These are phyloP conservation scores for Acanthoscelides obtectus DNA, from an alignment of 2,888 invertebrate genomes.

Conservation along the genomic window DNA sequence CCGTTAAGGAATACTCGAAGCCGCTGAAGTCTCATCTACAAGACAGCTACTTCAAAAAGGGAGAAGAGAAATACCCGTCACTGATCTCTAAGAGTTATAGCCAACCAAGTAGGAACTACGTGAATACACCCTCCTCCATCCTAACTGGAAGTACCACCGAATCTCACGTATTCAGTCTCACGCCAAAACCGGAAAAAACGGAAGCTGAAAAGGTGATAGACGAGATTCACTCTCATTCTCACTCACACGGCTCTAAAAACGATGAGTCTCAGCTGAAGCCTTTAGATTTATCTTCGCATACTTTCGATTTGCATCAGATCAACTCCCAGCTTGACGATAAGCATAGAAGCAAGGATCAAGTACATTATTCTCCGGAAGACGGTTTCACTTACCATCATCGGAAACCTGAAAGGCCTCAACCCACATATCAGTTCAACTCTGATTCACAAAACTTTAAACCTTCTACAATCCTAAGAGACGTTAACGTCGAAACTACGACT, in stretches of 20 bases:
- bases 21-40: neutral
- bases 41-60: neutral
- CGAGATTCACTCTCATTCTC: neutral
- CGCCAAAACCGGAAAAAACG: neutral
- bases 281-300: constrained; percentile 30
- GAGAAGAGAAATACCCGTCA: neutral
- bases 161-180: neutral
- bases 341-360: constrained; percentile 14
- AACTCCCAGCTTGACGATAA: constrained; percentile 26
- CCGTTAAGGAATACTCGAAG: neutral
- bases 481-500: constrained; percentile 17
- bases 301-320: constrained; percentile 35
- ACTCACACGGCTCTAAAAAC: neutral
- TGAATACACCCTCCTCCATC: neutral
- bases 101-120: neutral
- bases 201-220: neutral
- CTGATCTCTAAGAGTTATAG: neutral
- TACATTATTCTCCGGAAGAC: constrained; percentile 6
- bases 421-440: constrained; percentile 16
- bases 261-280: constrained; percentile 22
- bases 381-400: neutral
- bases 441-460: constrained; percentile 23
- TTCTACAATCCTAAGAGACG: constrained; percentile 21
- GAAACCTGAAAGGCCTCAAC: constrained; percentile 5
- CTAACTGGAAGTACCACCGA: neutral